These are phyloP conservation scores for Rhyacophila brunnea DNA, from an alignment of 1,140 invertebrate genomes.

Conservation along the genomic window DNA sequence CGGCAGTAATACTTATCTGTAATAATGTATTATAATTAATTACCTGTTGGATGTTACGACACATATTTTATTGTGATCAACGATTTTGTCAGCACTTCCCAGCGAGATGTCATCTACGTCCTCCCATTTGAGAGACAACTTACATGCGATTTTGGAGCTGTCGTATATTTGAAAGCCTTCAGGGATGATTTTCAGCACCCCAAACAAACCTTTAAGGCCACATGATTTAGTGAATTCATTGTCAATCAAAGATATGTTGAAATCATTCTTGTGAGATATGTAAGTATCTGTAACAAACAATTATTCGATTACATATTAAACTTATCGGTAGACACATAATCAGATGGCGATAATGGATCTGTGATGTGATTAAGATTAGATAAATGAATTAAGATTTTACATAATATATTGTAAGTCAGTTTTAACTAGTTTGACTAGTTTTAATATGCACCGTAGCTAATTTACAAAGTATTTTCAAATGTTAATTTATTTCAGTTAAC, in stretches of 20 bases:
- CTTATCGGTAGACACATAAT: too few species aligned
- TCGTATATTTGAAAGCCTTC: conserved; percentile 24
- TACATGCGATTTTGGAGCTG: conserved; percentile 6
- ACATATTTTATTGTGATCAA: conserved; percentile 24
- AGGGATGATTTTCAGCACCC: conserved; percentile 8
- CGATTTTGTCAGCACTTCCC: conserved; percentile 1
- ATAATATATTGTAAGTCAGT: too few species aligned
- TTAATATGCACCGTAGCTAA: too few species aligned
- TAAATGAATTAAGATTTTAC: too few species aligned
- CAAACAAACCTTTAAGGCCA: conserved; percentile 27
- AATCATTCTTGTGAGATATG: conserved; percentile 6
- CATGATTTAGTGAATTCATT: conserved; percentile 28
- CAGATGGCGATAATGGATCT: too few species aligned
- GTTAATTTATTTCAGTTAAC: too few species aligned
- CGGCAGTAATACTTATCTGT: too few species aligned
- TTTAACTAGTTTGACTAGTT: too few species aligned
- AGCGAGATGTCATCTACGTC: conserved; percentile 19
- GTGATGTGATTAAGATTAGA: too few species aligned
- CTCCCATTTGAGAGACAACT: conserved; percentile 10
- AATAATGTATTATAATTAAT: background rate
- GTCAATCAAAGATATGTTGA: conserved; percentile 27
- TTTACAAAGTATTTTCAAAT: too few species aligned
- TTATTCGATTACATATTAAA: too few species aligned
- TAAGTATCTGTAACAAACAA: too few species aligned
- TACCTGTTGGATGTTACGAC: conserved; percentile 30